Percentiles rank a stretch among this genome's conserved stretches.
Conservation (phyloP, 2,113 vertebrate genomes). For the Sphaerodactylus townsendi region DNA sequence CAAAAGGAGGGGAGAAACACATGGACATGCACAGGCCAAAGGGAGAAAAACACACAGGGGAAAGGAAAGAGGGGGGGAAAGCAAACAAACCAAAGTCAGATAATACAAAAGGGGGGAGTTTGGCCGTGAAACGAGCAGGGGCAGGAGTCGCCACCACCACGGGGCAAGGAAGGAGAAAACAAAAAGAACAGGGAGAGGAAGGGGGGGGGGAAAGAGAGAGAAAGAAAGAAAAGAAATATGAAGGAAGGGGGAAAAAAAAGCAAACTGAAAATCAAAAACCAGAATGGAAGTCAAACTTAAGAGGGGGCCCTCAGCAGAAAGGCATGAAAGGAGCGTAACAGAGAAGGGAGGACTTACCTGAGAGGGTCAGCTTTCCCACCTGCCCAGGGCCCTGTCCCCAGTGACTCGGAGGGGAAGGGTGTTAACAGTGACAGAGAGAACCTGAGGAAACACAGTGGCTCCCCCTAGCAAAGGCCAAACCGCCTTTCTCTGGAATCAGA, state of each 20-base stretch:
- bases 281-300: conserved; percentile 26
- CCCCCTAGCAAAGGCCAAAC: not conserved
- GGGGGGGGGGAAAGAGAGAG: not conserved
- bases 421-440: not conserved
- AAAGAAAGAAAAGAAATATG: conserved; percentile 9
- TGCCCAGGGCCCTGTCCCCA: not conserved
- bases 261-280: conserved; percentile 21
- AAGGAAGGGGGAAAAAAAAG: conserved; percentile 1
- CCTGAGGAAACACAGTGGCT: not conserved
- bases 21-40: not conserved
- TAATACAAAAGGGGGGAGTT: not conserved
- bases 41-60: not conserved
- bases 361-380: not conserved
- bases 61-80: not conserved
- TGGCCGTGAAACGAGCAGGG: not conserved
- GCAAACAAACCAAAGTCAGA: not conserved
- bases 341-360: conserved; percentile 2
- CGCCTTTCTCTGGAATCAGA: not conserved
- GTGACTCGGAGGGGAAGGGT: not conserved
- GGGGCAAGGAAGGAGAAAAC: not conserved
- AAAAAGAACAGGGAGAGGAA: not conserved
- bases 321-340: not conserved
- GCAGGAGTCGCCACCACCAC: not conserved
- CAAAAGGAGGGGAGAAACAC: not conserved
- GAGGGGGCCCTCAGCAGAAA: not conserved